phyloP scores from a whole-genome alignment of 2,888 invertebrate species.

The Pollenia labialis region DNA sequence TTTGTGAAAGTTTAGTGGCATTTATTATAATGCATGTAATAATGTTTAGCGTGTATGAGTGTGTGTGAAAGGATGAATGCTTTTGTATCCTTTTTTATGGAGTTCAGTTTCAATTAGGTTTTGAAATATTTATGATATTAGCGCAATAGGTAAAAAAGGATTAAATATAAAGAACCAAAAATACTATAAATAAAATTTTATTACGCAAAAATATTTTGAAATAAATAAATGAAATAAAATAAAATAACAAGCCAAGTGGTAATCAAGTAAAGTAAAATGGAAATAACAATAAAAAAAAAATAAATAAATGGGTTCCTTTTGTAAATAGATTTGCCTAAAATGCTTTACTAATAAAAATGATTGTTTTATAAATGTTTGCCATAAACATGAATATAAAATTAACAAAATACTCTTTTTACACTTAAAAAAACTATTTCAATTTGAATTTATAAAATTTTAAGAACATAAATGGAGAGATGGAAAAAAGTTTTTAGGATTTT shows the following conservation, averaged over 20 bases:
- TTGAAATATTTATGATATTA: slow-evolving; percentile 73
- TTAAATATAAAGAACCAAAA: slow-evolving; percentile 56
- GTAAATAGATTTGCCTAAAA: too few species aligned
- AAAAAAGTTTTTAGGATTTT: too few species aligned
- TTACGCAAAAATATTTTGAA: slow-evolving; percentile 38
- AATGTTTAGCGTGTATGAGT: not conserved
- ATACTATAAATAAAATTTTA: slow-evolving; percentile 65
- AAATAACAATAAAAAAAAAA: too few species aligned
- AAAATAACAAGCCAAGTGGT: slow-evolving; percentile 33
- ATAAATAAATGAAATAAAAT: slow-evolving; percentile 49
- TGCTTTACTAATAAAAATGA: not conserved
- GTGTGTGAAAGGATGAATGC: slow-evolving; percentile 23
- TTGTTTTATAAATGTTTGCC: not conserved
- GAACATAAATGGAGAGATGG: too few species aligned
- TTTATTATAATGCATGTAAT: slow-evolving; percentile 65
- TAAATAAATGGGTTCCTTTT: too few species aligned
- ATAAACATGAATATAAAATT: too few species aligned
- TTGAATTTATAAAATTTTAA: too few species aligned
- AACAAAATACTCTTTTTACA: too few species aligned
- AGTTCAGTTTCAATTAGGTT: slow-evolving; percentile 68
- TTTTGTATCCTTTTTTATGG: slow-evolving; percentile 66
- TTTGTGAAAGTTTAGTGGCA: slow-evolving; percentile 57
- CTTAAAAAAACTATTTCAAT: too few species aligned
- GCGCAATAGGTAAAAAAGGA: slow-evolving; percentile 73
- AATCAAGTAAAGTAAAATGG: slow-evolving; percentile 38